phyloP scores from a whole-genome alignment of 2,797 vertebrate genomes.

The Sitta carolinensis region DNA sequence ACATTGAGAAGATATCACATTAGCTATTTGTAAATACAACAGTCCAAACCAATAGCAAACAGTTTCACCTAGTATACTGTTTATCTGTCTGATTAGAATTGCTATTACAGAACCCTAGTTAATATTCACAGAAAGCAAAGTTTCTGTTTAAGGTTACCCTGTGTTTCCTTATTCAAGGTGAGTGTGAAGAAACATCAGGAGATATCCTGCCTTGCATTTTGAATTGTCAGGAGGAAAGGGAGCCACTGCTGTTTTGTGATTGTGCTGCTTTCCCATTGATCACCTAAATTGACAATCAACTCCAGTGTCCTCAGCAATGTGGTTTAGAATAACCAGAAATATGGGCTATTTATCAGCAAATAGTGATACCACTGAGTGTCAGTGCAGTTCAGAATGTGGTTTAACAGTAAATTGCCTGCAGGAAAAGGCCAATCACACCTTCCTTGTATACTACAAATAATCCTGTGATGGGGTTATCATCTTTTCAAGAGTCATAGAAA shows the following conservation, averaged over 20 bases:
- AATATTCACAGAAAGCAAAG: neutral
- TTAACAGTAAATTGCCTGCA: neutral
- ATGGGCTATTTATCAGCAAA: neutral
- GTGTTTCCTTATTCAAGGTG: neutral
- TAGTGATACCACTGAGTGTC: fast-evolving
- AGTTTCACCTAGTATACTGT: neutral
- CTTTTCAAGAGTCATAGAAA: neutral
- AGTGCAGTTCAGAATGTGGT: neutral
- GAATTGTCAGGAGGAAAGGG: neutral
- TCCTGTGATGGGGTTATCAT: neutral
- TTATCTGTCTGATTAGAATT: neutral
- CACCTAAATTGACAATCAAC: neutral
- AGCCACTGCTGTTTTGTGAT: neutral
- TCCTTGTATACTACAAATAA: neutral
- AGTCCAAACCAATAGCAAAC: neutral
- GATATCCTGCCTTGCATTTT: neutral
- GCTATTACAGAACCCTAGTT: neutral
- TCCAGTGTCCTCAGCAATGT: neutral
- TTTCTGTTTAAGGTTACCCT: neutral
- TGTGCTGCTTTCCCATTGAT: neutral
- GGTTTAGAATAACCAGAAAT: neutral
- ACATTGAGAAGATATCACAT: neutral
- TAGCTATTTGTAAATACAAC: neutral
- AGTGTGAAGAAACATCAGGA: neutral
- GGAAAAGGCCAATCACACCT: neutral